phyloP scores from a whole-genome alignment of 1,140 invertebrate species.

The Lepidurus arcticus region DNA sequence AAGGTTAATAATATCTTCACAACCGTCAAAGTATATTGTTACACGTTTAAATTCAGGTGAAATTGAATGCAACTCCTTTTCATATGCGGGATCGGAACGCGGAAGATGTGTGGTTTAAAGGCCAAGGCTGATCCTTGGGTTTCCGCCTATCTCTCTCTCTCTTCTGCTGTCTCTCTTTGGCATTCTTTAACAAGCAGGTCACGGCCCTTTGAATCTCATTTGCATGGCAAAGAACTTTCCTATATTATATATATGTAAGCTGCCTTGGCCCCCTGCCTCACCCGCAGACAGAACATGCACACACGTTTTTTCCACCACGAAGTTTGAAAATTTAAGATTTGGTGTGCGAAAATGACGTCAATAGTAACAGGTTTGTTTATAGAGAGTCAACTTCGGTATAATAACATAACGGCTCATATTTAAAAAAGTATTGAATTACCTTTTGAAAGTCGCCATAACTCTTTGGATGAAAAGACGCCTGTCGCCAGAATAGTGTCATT shows the following conservation, averaged over 20 bases:
- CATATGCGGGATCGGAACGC: not conserved
- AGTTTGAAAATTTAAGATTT: not conserved
- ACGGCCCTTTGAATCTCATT: slow-evolving; percentile 9
- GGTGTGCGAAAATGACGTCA: slow-evolving; percentile 13
- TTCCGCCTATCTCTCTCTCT: not conserved
- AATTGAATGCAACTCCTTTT: not conserved
- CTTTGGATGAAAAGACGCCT: slow-evolving; percentile 96
- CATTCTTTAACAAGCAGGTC: slow-evolving; percentile 19
- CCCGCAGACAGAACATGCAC: slow-evolving; percentile 7
- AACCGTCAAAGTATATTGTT: not conserved
- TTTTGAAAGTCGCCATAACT: slow-evolving; percentile 94
- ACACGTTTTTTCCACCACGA: slow-evolving; percentile 3
- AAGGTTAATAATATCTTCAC: too few species aligned
- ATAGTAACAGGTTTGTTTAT: not conserved
- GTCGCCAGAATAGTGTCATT: slow-evolving; percentile 97
- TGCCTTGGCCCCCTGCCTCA: not conserved
- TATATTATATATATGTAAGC: not conserved
- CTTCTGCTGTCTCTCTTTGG: not conserved
- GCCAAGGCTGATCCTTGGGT: slow-evolving; percentile 3
- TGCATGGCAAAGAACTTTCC: not conserved
- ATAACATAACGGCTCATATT: not conserved
- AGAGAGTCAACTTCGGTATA: not conserved
- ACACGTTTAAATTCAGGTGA: not conserved
- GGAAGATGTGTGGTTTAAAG: not conserved
- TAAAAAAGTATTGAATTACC: slow-evolving; percentile 53